Conservation (phyloP, 2,888 invertebrate genomes). For the Scaptomyza tumidula region DNA sequence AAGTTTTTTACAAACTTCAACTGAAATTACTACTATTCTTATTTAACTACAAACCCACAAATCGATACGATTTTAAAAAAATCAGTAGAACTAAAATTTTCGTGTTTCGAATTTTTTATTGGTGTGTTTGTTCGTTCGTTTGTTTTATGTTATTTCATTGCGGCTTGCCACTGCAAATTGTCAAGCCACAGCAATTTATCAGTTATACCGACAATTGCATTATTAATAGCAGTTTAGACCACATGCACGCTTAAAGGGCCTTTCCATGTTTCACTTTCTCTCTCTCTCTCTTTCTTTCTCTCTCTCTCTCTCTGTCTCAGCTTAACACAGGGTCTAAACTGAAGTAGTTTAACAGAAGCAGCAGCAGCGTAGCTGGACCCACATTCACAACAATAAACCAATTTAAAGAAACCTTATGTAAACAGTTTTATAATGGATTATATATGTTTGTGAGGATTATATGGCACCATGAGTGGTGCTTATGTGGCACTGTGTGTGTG, state of each 20-base stretch:
- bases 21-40: background rate
- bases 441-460: slow-evolving; percentile 46
- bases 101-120: slow-evolving; percentile 11
- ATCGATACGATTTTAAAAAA: slow-evolving; percentile 6
- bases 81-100: background rate
- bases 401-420: slow-evolving; percentile 78
- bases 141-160: slow-evolving; percentile 42
- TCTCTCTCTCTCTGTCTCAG: background rate
- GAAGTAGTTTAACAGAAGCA: background rate
- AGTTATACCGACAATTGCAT: slow-evolving; percentile 66
- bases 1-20: background rate
- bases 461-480: background rate
- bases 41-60: slow-evolving; percentile 20
- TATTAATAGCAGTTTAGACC: slow-evolving; percentile 71
- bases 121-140: background rate
- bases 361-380: slow-evolving; percentile 3
- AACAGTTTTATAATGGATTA: slow-evolving; percentile 75
- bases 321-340: background rate
- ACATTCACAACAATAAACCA: slow-evolving; percentile 70
- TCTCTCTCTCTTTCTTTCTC: no score
- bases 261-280: slow-evolving; percentile 30
- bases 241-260: slow-evolving; percentile 40
- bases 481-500: slow-evolving; percentile 4
- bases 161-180: slow-evolving; percentile 62
- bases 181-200: slow-evolving; percentile 72